A percentile compares a stretch with the other conserved stretches of the same genome.
Evolutionary conservation across 2,797 vertebrate genomes (phyloP).

Genomic region (Gadopsis bispinosus): DNA sequence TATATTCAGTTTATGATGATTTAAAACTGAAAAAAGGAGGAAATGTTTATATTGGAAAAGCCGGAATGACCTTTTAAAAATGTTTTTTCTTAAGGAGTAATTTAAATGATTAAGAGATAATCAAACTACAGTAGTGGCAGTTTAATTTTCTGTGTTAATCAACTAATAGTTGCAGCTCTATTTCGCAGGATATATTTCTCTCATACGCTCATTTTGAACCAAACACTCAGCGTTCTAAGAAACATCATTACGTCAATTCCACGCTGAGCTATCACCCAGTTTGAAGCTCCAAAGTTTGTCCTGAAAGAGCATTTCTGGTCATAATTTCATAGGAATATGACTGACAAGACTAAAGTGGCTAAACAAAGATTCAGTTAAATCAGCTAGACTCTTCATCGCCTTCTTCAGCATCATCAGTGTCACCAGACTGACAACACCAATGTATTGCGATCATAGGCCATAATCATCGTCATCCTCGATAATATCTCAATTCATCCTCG

Average conservation of each 20-base stretch:
- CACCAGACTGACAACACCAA: slow-evolving; percentile 24
- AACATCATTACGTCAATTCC: background rate
- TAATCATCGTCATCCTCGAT: slow-evolving; percentile 21
- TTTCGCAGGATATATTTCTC: background rate
- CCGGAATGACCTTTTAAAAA: background rate
- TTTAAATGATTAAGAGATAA: background rate
- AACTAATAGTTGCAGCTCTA: slow-evolving; percentile 1
- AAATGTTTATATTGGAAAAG: background rate
- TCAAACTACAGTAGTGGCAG: background rate
- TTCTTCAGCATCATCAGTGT: slow-evolving; percentile 4
- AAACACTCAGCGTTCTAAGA: background rate
- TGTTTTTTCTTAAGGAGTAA: background rate
- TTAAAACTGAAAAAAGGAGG: background rate
- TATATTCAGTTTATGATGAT: background rate
- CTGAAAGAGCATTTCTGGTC: background rate
- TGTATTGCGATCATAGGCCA: slow-evolving; percentile 11
- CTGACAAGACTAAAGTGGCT: background rate
- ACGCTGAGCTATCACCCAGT: background rate
- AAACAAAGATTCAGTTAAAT: slow-evolving; percentile 9
- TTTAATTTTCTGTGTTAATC: background rate
- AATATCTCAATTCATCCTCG: slow-evolving; percentile 51
- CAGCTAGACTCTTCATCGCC: slow-evolving; percentile 1
- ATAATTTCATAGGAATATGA: background rate
- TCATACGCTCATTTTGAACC: background rate
- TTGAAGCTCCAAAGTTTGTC: background rate